Base-by-base conservation (phyloP, 2,113 vertebrate species). In the Colossoma macropomum region DNA sequence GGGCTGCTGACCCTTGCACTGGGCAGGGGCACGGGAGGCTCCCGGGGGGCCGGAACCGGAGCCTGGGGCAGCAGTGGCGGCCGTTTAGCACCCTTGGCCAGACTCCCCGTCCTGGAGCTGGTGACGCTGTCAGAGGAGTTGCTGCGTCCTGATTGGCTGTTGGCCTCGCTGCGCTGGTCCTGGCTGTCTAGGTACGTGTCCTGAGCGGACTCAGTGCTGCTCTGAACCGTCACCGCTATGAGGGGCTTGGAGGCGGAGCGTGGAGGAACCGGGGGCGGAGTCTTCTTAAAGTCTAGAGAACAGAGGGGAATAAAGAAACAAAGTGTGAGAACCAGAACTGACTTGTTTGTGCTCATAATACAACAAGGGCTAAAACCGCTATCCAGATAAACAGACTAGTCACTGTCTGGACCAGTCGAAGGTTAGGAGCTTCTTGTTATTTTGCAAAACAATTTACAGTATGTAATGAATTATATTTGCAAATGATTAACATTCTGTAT, bases 181-280 rank as follows among this genome's bases (percentile, higher is more conserved):
- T 98, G 97, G 91, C 95, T 96, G 89, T 99, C 98, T 93, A 99
- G 93, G 90, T 99, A 99, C 89, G 95, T 98, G 95, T 99, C 98
- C 93, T 99, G 98, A 0, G 98, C 97, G 0, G 98, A 99, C 87
- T 99, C 98, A 0, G 98, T 99, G 92, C 98, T 99, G 95, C 98
- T 99, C 94, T 99, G 98, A 78, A 99, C 96, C 0, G 98, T 99
- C 90, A 99, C 98, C 0, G 97, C 97, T 93, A 99, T 99, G 94
- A 96, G 98, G 85, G 98, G 98, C 91, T 99, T 99, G 82, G 97
- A 98, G 16, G 97, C 97, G 86, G 96, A 98, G 16, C 98, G 96
- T 25, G 98, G 98, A 23, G 98, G 98, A 84, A 99, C 97, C 0
- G 98, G 98, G 52, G 98, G 98, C 17, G 98, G 98, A 79, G 96